Percentiles rank a stretch among this genome's conserved stretches.
Evolutionary conservation across 2,888 invertebrate species (phyloP).

Genomic region (Timandra comae): DNA sequence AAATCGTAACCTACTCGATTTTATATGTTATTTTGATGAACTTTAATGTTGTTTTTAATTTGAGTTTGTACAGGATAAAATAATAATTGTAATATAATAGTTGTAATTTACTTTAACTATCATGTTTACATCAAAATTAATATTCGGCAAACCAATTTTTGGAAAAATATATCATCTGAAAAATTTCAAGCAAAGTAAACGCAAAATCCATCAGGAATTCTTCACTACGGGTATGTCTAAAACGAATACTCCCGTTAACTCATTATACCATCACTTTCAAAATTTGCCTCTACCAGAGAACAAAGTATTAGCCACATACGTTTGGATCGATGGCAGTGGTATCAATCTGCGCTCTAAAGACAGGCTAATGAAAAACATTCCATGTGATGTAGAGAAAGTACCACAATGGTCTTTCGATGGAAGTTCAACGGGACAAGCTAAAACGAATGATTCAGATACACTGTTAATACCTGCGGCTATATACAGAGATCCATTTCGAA

Average conservation of each 20-base stretch:
- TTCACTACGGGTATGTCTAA: slow-evolving; percentile 32
- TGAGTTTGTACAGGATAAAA: too few species aligned
- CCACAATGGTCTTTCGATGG: slow-evolving; percentile 96
- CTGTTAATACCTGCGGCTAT: slow-evolving; percentile 92
- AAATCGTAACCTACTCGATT: too few species aligned
- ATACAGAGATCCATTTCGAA: slow-evolving; percentile 93
- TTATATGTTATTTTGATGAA: too few species aligned
- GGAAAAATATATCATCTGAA: too few species aligned
- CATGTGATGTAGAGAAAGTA: slow-evolving; percentile 63
- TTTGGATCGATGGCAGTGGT: slow-evolving; percentile 90
- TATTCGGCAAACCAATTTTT: too few species aligned
- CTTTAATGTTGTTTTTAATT: too few species aligned
- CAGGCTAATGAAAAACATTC: slow-evolving; percentile 78
- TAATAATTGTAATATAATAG: too few species aligned
- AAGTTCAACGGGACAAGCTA: slow-evolving; percentile 93
- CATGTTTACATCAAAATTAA: too few species aligned
- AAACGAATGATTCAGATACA: slow-evolving; percentile 89
- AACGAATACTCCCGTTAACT: slow-evolving; percentile 31
- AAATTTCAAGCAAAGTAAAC: background rate
- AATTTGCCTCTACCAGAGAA: slow-evolving; percentile 72
- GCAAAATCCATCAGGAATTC: slow-evolving; percentile 25
- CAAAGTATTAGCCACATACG: slow-evolving; percentile 80
- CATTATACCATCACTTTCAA: slow-evolving; percentile 43
- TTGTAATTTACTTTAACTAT: too few species aligned
- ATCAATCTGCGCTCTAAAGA: slow-evolving; percentile 83